Percentiles rank a stretch among this genome's conserved stretches.
Evolutionary conservation across 1,140 invertebrate genomes (phyloP).

Genomic region (Tribolium castaneum): DNA sequence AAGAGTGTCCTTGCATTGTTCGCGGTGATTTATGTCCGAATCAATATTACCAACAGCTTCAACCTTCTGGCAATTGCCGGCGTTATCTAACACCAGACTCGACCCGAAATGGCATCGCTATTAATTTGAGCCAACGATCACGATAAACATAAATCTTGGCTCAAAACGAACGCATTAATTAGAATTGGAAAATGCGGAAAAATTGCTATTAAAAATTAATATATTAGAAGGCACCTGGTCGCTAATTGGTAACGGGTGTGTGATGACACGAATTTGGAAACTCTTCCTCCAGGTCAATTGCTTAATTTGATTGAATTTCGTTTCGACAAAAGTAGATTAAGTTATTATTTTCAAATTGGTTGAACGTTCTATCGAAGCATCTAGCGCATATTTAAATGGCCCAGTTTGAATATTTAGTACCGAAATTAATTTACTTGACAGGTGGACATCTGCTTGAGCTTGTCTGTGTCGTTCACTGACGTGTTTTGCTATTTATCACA

Average conservation of each 20-base stretch:
- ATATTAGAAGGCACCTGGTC: conserved; percentile 3
- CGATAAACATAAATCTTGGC: conserved; percentile 24
- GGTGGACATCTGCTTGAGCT: background rate
- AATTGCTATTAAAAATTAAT: conserved; percentile 22
- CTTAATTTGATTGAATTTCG: conserved; percentile 11
- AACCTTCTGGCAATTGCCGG: conserved; percentile 35
- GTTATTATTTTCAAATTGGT: background rate
- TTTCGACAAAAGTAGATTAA: background rate
- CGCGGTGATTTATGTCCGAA: conserved; percentile 39
- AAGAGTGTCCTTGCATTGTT: conserved; percentile 48
- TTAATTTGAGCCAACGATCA: conserved; percentile 26
- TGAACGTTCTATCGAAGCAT: background rate
- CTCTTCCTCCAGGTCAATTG: conserved; percentile 3
- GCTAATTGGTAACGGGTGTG: conserved; percentile 9
- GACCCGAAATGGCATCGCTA: conserved; percentile 28
- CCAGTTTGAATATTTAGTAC: conserved; percentile 13
- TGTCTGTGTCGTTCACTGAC: background rate
- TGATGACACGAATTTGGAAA: conserved; percentile 16
- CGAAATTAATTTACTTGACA: conserved; percentile 8
- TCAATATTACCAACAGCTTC: conserved; percentile 31
- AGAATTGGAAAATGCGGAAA: conserved; percentile 10
- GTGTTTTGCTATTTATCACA: background rate
- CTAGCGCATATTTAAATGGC: background rate
- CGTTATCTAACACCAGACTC: conserved; percentile 30
- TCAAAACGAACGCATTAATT: conserved; percentile 23